These are phyloP conservation scores for Cynaeus angustus DNA, from an alignment of 2,888 invertebrate genomes.

Conservation along the genomic window DNA sequence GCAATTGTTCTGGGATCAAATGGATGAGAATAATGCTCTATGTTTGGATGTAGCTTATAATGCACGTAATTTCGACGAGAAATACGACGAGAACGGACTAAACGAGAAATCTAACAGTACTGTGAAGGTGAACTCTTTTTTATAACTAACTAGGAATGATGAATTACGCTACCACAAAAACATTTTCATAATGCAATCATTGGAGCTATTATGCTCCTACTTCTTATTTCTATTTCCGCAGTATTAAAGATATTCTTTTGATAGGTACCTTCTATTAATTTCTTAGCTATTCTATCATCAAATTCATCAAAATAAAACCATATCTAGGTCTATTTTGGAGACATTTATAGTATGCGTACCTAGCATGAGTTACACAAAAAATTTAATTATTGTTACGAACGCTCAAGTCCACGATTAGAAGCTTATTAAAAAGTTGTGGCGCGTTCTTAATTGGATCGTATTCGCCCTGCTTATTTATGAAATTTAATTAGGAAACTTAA, in stretches of 20 bases:
- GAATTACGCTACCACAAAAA: neutral
- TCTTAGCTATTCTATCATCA: too few relatives aligned
- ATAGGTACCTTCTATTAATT: too few relatives aligned
- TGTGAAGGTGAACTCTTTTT: neutral
- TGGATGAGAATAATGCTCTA: conserved; percentile 7
- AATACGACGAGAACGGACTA: neutral
- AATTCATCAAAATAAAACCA: too few relatives aligned
- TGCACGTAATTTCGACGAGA: conserved; percentile 7
- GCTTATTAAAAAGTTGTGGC: conserved; percentile 20
- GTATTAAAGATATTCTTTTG: too few relatives aligned
- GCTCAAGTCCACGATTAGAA: conserved; percentile 2
- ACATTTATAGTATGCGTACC: neutral
- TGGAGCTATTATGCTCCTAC: too few relatives aligned
- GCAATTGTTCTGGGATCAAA: conserved; percentile 28
- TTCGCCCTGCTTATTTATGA: conserved; percentile 14
- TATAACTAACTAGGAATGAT: neutral
- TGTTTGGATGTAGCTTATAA: neutral
- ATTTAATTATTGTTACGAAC: neutral
- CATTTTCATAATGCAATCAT: neutral
- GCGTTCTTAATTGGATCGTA: conserved; percentile 18
- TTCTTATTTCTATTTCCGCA: too few relatives aligned
- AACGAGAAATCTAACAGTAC: neutral
- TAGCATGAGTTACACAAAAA: neutral
- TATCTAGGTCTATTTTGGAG: too few relatives aligned
- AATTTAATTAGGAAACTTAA: conserved; percentile 37